phyloP scores from a whole-genome alignment of 30 jellyfish, hydroid and myxozoan genomes.

The Aurelia coerulea region DNA sequence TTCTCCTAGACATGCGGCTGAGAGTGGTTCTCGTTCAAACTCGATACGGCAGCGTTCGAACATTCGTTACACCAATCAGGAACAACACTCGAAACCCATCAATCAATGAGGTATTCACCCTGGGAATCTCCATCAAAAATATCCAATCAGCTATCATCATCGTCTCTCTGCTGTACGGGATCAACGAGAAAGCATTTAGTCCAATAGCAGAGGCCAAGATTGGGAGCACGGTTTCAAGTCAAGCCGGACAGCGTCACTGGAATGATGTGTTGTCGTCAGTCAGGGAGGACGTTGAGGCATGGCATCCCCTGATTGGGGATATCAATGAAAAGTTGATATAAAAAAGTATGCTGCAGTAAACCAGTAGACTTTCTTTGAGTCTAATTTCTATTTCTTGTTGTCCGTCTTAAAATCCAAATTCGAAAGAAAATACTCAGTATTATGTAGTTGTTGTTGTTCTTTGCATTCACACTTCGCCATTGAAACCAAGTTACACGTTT shows the following conservation, averaged over 20 bases:
- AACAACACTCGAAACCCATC: constrained; percentile 7
- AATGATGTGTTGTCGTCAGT: constrained; percentile 14
- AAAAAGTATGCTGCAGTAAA: too few relatives aligned
- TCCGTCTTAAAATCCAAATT: too few relatives aligned
- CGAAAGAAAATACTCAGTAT: too few relatives aligned
- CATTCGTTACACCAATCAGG: constrained; percentile 20
- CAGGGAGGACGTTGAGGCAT: constrained; percentile 10
- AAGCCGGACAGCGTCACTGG: constrained; percentile 19
- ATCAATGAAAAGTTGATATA: not conserved
- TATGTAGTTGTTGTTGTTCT: too few relatives aligned
- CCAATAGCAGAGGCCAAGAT: constrained; percentile 37
- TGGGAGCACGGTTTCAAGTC: constrained; percentile 19
- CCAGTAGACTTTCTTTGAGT: too few relatives aligned
- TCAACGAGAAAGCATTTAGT: constrained; percentile 5
- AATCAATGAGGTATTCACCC: constrained; percentile 18
- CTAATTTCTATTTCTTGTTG: not conserved
- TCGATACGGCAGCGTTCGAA: constrained; percentile 45
- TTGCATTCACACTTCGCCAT: too few relatives aligned
- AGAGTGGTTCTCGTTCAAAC: constrained; percentile 23
- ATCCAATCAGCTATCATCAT: constrained; percentile 7
- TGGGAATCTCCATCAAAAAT: constrained; percentile 16
- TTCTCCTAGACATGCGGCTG: constrained; percentile 20
- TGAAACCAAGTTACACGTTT: too few relatives aligned
- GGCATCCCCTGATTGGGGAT: constrained; percentile 23
- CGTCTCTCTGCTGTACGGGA: constrained; percentile 19